Base-by-base conservation (phyloP, 1,140 invertebrate genomes). In the Neodiprion fabricii region DNA sequence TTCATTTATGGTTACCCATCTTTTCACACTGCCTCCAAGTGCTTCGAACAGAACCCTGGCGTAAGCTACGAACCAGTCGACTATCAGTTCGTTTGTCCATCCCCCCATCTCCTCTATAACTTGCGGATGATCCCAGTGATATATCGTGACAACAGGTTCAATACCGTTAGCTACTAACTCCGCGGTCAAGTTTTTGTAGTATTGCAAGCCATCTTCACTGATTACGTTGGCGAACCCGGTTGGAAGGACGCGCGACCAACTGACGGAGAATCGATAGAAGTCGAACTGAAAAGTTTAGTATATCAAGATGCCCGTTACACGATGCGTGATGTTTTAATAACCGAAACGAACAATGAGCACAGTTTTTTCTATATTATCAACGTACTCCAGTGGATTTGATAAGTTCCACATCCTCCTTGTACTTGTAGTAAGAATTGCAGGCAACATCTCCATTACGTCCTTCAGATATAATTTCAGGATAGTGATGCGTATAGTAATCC, bases 21-120 rank as follows among this genome's bases (percentile, higher is more conserved):
- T 80, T 80, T 89, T 91, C 0, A 92, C 91, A 75, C 90, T 87
- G 80, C 92, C 90, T 0, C 91, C 91, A 77, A 90, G 92, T 67
- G 83, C 83, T 53, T 89, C 83, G 65, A 91, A 90, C 8, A 90
- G 79, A n/a, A 92, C 70, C 10, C 86, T 86, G 0, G 91, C 91
- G 77, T 90, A 93, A 74, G 91, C 90, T 47, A 82, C 86, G 77
- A 91, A 92, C 76, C 89, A 86, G 0, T 90, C 88, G n/a, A 88
- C 88, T 12, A 92, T 86, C 47, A 87, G 78, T 0, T 88, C 87
- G 81, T 92, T 92, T 3, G 89, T 79, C 91, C 91, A 92, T 9
- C 91, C 92, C n/a, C 91, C 91, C 28, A 91, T 75, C 40, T 92
- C 90, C 79, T 92, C 91, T 11, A 93, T 77, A 28, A 85, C 86